Evolutionary conservation across 2,113 vertebrate species (phyloP), one percentile per base, ranked within the genome.

Genomic region (Corythoichthys haematopterus): DNA sequence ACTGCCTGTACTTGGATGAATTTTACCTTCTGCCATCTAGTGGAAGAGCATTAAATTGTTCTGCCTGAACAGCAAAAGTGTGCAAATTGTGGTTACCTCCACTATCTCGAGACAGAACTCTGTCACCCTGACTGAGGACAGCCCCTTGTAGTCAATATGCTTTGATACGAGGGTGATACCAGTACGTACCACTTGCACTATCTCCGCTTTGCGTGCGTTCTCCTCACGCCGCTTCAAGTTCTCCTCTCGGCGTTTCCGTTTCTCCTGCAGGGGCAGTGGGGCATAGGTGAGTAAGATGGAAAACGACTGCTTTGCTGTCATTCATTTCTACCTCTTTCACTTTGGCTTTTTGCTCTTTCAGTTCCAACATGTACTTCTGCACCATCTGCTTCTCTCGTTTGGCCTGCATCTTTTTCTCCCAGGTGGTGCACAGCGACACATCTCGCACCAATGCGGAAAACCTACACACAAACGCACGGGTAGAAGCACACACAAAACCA

Each of bases 101-200:
- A 15, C 14, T 50, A 15, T 2, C 3, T 50, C 3, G 47, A 15
- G 14, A 16, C 13, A 3, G 10, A 15, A 15, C 47, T 46, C 45
- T 15, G 10, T 50, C 38, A 40, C 38, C 6, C 12, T 48, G 13
- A 48, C 46, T 48, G 3, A 14, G 13, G 46, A 48, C 46, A 28
- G 13, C 12, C 46, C 12, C 46, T 13, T 14, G 3, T 48, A 11
- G 13, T 48, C 6, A 20, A 20, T 53, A 4, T 9, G n/a, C n/a
- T 2, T 53, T 20, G 15, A 16, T n/a, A 53, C 36, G 46, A 20
- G 47, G 33, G 33, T 4, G 8, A 51, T 4, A 11, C 6, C 40
- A 35, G 2, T 38, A 87, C 94, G 76, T 88, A 98, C 96, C 94
- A 98, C 95, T 93, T 98, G 95, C 13, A 98, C 95, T 0, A 97